These are phyloP conservation scores for Nothocercus julius DNA, from an alignment of 2,113 vertebrate species.

Conservation along the genomic window DNA sequence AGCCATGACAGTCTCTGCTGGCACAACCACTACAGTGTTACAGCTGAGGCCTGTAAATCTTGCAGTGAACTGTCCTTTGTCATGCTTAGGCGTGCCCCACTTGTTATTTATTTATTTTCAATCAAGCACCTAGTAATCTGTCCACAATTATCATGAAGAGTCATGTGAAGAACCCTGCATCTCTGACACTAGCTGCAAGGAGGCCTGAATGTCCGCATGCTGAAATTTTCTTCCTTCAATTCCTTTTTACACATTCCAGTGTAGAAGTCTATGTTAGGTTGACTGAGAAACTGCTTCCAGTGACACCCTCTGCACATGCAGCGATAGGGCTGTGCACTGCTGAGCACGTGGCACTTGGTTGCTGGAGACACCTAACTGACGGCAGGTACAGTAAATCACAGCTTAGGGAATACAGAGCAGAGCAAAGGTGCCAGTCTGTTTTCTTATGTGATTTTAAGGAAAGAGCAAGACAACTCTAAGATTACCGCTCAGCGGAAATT, in stretches of 20 bases:
- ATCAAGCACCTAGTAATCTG: background rate
- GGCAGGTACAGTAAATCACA: background rate
- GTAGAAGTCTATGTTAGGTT: background rate
- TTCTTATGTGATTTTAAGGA: background rate
- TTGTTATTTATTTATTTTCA: background rate
- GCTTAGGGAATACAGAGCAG: background rate
- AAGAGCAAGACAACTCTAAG: background rate
- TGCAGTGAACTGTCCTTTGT: background rate
- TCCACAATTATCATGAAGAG: background rate
- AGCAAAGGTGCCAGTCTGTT: background rate
- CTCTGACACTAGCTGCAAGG: background rate
- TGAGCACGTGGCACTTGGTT: background rate
- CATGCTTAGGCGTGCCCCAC: background rate
- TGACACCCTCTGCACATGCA: background rate
- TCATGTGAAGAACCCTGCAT: background rate
- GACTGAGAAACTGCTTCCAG: background rate
- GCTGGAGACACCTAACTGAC: background rate
- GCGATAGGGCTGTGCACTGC: background rate
- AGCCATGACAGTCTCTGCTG: background rate
- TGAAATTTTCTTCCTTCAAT: background rate
- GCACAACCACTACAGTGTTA: background rate
- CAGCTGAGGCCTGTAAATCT: background rate
- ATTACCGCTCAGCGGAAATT: background rate
- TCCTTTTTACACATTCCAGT: background rate
- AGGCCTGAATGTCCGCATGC: background rate